A percentile compares a stretch with the other conserved stretches of the same genome.
Conservation (phyloP, 2,113 vertebrate species). For the Pycnonotus jocosus region DNA sequence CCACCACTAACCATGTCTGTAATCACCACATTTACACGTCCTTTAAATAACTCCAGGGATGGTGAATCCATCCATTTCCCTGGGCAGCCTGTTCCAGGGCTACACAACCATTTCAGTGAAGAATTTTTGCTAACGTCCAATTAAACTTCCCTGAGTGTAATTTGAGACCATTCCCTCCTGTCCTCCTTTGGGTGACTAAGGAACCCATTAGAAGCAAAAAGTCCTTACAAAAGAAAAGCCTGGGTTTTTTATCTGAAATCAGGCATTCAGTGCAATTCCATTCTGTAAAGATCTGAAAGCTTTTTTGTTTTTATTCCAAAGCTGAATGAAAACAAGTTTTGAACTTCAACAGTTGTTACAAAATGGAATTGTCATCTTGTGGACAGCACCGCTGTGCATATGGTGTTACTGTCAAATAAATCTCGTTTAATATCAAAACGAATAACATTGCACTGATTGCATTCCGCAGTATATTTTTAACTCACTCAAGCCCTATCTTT, state of each 20-base stretch:
- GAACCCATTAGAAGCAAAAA: neutral
- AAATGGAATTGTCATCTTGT: slow-evolving; percentile 51
- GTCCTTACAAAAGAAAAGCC: neutral
- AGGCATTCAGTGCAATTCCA: neutral
- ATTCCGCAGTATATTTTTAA: slow-evolving; percentile 14
- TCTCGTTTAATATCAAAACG: slow-evolving; percentile 27
- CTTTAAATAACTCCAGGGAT: neutral
- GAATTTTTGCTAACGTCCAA: neutral
- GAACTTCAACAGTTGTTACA: slow-evolving; percentile 52
- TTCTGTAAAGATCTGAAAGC: neutral
- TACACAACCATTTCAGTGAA: neutral
- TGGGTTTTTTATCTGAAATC: slow-evolving; percentile 3
- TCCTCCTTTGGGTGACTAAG: neutral
- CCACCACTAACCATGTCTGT: neutral
- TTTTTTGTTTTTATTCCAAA: slow-evolving; percentile 57
- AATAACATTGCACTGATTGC: neutral
- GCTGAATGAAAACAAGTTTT: slow-evolving; percentile 38
- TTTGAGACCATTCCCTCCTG: neutral
- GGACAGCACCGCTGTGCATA: slow-evolving; percentile 50
- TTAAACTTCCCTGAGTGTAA: neutral
- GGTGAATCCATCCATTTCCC: neutral
- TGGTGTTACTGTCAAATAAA: slow-evolving; percentile 59
- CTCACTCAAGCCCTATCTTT: slow-evolving; percentile 23
- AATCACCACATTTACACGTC: neutral
- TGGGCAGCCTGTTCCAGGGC: neutral